Base-by-base conservation (phyloP, 2,888 invertebrate species). In the Hoplodrina ambigua region DNA sequence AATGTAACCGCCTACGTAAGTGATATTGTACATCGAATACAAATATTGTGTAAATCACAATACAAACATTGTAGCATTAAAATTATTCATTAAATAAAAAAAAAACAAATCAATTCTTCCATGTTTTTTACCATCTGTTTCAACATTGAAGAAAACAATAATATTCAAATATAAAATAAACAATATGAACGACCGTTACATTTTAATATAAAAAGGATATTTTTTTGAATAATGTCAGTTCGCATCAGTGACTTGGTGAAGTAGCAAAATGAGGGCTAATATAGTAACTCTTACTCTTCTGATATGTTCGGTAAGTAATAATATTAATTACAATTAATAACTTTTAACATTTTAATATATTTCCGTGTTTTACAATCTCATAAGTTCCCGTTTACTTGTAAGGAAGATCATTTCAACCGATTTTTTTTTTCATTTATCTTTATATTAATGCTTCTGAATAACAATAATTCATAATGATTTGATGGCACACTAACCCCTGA, bases 281-380 rank as follows among this genome's bases (percentile, higher is more conserved):
- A 19, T 50, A 3, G 2, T 61, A 17, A 7, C 8, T 13, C 11
- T 66, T 1, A 30, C 54, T 37, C 0, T 67, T n/a, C 11, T 73
- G 10, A 30, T 62, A 54, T n/a, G 20, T 25, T 20, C 62, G 41
- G 74, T 74, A 52, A 66, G 74, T 73, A 49, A 17, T 6, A 8
- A 17, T 30, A 37, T 37, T 4, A 15, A 30, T 30, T 30, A 17
- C 2, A 13, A 53, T 25, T 25, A 53, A 46, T 44, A 44, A 2
- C 37, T 0, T 33, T 37, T 8, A 37, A 8, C 37, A 8, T 37
- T 37, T 37, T 37, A 8, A 8, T 8, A 37, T 37, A 8, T 37
- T 37, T 1, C 8, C 37, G 8, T 8, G 37, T 37, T 37, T 7
- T 37, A 7, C 37, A 8, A 37, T 37, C 8, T 37, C 37, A 8